Conservation (phyloP, 2,797 vertebrate genomes). For the Oceanodroma leucorhoa region DNA sequence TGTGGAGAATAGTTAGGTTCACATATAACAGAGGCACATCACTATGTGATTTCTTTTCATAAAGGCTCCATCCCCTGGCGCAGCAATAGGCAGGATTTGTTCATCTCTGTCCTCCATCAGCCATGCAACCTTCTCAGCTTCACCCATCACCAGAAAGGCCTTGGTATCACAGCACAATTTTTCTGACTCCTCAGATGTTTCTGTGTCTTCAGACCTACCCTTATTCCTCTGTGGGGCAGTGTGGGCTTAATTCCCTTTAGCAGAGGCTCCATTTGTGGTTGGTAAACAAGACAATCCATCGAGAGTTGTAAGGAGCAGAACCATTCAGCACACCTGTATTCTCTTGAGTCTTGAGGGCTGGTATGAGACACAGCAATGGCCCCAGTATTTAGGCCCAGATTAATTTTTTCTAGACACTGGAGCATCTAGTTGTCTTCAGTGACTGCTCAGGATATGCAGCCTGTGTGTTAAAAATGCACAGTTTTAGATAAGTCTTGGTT, state of each 20-base stretch:
- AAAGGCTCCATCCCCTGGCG: background rate
- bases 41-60: background rate
- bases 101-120: background rate
- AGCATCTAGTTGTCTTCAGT: background rate
- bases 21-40: background rate
- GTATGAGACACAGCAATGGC: background rate
- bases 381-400: background rate
- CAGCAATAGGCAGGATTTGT: background rate
- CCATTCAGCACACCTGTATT: background rate
- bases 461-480: background rate
- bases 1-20: background rate
- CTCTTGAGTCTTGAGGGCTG: background rate
- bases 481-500: background rate
- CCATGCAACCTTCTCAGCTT: background rate
- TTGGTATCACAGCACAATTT: background rate
- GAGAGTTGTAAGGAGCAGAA: background rate
- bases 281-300: background rate
- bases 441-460: background rate
- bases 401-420: background rate
- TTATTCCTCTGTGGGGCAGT: background rate
- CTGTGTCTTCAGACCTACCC: background rate
- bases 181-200: background rate
- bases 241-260: background rate
- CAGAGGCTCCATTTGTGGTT: background rate
- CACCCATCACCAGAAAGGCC: background rate